phyloP scores from a whole-genome alignment of 2,888 invertebrate genomes.

The Latrodectus hesperus region DNA sequence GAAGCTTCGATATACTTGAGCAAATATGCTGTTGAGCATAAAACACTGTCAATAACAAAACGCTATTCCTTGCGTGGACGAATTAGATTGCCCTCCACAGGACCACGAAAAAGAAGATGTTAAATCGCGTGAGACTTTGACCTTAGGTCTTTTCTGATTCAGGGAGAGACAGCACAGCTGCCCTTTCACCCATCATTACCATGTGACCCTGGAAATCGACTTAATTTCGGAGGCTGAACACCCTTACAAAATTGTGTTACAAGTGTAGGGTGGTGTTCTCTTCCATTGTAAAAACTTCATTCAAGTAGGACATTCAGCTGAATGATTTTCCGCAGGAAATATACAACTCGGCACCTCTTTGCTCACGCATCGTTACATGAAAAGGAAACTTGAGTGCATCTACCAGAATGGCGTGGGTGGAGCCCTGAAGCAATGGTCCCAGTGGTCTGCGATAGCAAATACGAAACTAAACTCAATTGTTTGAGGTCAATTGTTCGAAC shows the following conservation, averaged over 20 bases:
- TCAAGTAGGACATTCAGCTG: slow-evolving; percentile 55
- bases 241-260: slow-evolving; percentile 40
- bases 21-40: too few relatives aligned
- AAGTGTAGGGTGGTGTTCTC: slow-evolving; percentile 24
- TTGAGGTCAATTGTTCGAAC: neutral
- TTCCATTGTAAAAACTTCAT: slow-evolving; percentile 26
- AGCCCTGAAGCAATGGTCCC: neutral
- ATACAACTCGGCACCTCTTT: slow-evolving; percentile 51
- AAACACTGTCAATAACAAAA: too few relatives aligned
- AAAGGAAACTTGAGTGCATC: slow-evolving; percentile 13
- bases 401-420: neutral
- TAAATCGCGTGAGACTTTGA: too few relatives aligned
- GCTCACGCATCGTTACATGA: slow-evolving; percentile 23
- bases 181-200: neutral
- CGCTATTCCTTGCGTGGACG: too few relatives aligned
- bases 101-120: too few relatives aligned
- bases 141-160: too few relatives aligned
- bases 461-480: neutral
- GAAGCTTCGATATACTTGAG: too few relatives aligned
- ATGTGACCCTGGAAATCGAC: neutral
- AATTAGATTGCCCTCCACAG: too few relatives aligned
- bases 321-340: slow-evolving; percentile 59
- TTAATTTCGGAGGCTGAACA: neutral
- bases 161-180: neutral
- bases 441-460: neutral